Evolutionary conservation across 2,113 vertebrate genomes (phyloP).

Genomic region (Plotosus lineatus): DNA sequence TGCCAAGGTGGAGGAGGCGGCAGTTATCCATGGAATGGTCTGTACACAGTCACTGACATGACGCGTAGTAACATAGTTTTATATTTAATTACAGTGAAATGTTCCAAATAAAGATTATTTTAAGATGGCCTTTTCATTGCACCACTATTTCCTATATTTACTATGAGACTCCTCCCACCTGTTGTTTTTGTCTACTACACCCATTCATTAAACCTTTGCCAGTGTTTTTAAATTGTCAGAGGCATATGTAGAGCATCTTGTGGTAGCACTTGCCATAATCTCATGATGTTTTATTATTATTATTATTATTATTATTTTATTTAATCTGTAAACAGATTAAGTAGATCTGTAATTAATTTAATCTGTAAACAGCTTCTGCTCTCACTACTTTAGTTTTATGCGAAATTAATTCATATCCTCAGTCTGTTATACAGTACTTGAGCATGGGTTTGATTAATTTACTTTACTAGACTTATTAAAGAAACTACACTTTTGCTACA

Average conservation of each 20-base stretch:
- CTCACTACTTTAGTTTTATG: background rate
- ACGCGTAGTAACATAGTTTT: background rate
- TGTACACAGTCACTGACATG: constrained; percentile 52
- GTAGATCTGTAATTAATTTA: no score
- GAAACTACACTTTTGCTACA: background rate
- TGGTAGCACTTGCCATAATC: background rate
- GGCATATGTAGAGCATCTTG: background rate
- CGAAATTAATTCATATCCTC: background rate
- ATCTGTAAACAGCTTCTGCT: background rate
- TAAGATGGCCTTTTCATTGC: background rate
- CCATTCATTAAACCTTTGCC: background rate
- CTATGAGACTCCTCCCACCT: background rate
- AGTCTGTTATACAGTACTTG: background rate
- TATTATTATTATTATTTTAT: no score
- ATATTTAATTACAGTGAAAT: background rate
- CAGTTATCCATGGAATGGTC: constrained; percentile 85
- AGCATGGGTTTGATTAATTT: background rate
- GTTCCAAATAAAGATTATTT: background rate
- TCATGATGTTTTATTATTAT: background rate
- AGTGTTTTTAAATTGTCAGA: background rate
- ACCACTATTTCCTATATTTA: background rate
- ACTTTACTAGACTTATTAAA: background rate
- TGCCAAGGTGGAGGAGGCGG: constrained; percentile 81
- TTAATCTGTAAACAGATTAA: background rate
- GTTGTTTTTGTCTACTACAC: background rate